Base-by-base conservation (phyloP, 1,140 invertebrate species). In the Gryllus bimaculatus region DNA sequence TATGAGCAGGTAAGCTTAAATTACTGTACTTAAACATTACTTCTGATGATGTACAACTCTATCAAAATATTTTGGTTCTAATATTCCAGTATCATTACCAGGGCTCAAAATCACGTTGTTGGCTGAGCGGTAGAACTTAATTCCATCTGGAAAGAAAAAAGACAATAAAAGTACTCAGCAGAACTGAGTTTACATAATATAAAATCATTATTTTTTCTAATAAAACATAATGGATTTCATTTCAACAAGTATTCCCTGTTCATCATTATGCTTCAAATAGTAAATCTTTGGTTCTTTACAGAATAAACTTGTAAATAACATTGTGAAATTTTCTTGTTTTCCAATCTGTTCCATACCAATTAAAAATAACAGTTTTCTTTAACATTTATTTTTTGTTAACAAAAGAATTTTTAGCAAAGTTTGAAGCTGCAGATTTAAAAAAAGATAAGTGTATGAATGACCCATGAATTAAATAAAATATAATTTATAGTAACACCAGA, bases 101-200 rank as follows among this genome's bases (percentile, higher is more conserved):
- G 79, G 75, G 15, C 79, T 79, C 21, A 79, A 48, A 48, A 79
- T 79, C 21, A 79, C 79, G 21, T 79, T 79, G 75, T 79, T 79
- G 7, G 73, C 48, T 47, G 79, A 79, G n/a, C 79, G 49, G 73
- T 77, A 79, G 39, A 79, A 79, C 73, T 48, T 54, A 18, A 79
- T 76, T 20, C 75, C 79, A 79, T 77, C 79, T 79, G 79, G 10
- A 79, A 79, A 20, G 77, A 0, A 77, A 10, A 48, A 49, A 48
- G 26, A 3, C 26, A 39, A 7, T 15, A 75, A 75, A 75, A 21
- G n/a, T 75, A 20, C 66, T 15, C 66, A 73, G 2, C 6, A 73
- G 13, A 73, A n/a, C 66, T 73, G n/a, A 13, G n/a, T 15, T 13
- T 73, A 15, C n/a, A 15, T 15, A 73, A 73, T 73, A n/a, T n/a